These are phyloP conservation scores for Gymnopithys bicolor DNA, from an alignment of 2,797 vertebrate species.

Conservation along the genomic window DNA sequence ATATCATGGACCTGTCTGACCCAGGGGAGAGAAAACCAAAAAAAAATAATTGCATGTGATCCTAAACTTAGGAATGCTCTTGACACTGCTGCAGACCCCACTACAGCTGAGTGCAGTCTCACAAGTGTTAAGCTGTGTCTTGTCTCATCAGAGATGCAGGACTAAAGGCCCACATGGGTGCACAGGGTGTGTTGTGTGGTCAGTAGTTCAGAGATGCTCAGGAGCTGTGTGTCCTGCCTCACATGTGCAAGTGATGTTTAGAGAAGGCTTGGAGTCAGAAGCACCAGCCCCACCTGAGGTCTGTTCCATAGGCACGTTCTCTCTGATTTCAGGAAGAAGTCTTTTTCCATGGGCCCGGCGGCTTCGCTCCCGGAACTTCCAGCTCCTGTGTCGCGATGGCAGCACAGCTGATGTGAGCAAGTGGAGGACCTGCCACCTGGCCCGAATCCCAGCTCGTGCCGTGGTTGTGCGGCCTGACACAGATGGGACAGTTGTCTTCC, in stretches of 20 bases:
- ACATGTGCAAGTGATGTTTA: background rate
- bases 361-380: constrained; percentile 80
- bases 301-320: background rate
- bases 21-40: too few relatives aligned
- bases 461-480: constrained; percentile 80
- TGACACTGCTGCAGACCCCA: background rate
- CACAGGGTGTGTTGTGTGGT: background rate
- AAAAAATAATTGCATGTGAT: fast-evolving
- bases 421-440: constrained; percentile 87
- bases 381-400: constrained; percentile 89
- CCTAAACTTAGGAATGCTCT: background rate
- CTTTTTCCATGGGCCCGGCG: constrained; percentile 72
- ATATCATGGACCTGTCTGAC: background rate
- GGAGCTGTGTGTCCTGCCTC: background rate
- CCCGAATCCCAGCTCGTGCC: constrained; percentile 84
- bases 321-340: constrained; percentile 73
- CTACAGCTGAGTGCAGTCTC: background rate
- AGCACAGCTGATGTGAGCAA: constrained; percentile 74
- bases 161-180: background rate
- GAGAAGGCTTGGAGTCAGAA: background rate
- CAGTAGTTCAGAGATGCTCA: background rate
- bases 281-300: background rate
- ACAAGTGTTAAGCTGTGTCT: background rate
- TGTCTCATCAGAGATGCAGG: background rate
- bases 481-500: constrained; percentile 78